Evolutionary conservation across 2,888 invertebrate genomes (phyloP).

Genomic region (Scaptomyza caliginosa): DNA sequence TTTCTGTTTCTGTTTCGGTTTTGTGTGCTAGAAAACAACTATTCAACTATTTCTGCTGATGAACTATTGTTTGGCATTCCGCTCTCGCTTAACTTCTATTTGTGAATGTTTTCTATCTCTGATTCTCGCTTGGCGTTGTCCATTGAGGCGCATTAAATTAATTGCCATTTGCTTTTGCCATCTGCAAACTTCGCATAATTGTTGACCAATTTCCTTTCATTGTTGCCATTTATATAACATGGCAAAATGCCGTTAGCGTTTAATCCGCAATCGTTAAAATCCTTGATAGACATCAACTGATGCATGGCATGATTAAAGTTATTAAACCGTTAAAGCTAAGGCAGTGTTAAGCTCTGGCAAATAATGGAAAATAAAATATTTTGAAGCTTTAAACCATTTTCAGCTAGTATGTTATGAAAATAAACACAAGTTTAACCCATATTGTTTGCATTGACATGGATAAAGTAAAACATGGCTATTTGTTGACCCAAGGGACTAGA

Average conservation of each 20-base stretch:
- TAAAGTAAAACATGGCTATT: background rate
- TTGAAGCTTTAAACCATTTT: no score
- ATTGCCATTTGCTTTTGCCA: slow-evolving; percentile 56
- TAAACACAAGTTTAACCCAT: background rate
- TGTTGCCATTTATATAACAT: slow-evolving; percentile 23
- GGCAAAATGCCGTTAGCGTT: background rate
- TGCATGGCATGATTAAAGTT: background rate
- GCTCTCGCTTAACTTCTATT: slow-evolving; percentile 22
- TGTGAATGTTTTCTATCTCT: slow-evolving; percentile 5
- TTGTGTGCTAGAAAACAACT: slow-evolving; percentile 20
- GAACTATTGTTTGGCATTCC: slow-evolving; percentile 42
- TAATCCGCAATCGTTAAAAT: background rate
- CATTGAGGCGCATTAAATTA: slow-evolving; percentile 62
- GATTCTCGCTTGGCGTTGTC: background rate
- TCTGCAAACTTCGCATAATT: slow-evolving; percentile 50
- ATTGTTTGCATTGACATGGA: background rate
- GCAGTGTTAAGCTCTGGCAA: background rate
- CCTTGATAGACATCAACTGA: background rate
- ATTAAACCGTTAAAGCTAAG: background rate
- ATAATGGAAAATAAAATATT: no score
- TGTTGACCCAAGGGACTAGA: background rate
- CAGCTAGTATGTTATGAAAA: no score
- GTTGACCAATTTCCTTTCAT: slow-evolving; percentile 35
- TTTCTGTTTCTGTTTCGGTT: slow-evolving; percentile 12
- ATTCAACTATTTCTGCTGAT: slow-evolving; percentile 47